Conservation (phyloP, 2,888 invertebrate genomes). For the Drosophila paucipuncta region DNA sequence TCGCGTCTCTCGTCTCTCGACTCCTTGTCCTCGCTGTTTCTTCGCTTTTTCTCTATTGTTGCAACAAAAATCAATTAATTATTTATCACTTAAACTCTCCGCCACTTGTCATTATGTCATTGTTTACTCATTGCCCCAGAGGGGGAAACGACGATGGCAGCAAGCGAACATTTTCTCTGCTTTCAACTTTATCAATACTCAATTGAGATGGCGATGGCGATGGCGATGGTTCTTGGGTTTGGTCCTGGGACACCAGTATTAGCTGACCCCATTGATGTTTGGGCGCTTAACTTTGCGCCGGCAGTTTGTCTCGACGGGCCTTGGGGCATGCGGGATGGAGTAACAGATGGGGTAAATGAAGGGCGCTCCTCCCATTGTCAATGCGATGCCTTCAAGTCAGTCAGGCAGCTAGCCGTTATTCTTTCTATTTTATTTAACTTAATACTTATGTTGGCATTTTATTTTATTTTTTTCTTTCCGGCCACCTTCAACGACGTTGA, state of each 20-base stretch:
- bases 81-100: constrained; percentile 85
- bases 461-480: constrained; percentile 33
- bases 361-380: not conserved
- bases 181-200: constrained; percentile 84
- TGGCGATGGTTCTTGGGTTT: constrained; percentile 10
- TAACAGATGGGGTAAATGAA: not conserved
- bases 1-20: constrained; percentile 26
- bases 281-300: constrained; percentile 80
- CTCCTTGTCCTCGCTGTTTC: not conserved
- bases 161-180: constrained; percentile 45
- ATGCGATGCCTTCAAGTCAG: constrained; percentile 25
- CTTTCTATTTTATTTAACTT: constrained; percentile 74
- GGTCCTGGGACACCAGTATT: constrained; percentile 51
- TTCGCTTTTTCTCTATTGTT: constrained; percentile 63
- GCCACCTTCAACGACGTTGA: constrained; percentile 40
- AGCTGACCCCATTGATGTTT: constrained; percentile 82
- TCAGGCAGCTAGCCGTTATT: constrained; percentile 48
- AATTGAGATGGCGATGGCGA: constrained; percentile 71
- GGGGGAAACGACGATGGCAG: constrained; percentile 13
- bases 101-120: constrained; percentile 85
- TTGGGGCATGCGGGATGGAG: constrained; percentile 2
- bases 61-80: constrained; percentile 84
- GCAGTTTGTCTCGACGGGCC: constrained; percentile 77
- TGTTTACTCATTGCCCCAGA: constrained; percentile 83
- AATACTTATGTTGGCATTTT: constrained; percentile 76